These are phyloP conservation scores for Noturus placidus DNA, from an alignment of 2,113 vertebrate species.

Conservation along the genomic window DNA sequence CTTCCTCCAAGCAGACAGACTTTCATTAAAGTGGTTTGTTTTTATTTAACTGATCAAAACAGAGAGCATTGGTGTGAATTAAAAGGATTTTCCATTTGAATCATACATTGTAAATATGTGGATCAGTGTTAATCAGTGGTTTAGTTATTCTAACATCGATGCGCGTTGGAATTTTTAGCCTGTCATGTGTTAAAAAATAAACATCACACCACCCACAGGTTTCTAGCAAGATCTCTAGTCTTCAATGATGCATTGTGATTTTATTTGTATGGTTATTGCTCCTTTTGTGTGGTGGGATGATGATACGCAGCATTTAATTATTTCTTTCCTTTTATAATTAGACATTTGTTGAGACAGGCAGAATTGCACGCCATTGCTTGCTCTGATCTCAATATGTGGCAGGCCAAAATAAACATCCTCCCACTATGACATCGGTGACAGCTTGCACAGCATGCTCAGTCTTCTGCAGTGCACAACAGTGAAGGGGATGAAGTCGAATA, in stretches of 20 bases:
- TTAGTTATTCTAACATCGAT: not conserved
- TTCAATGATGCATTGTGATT: slow-evolving; percentile 1
- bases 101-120: not conserved
- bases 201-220: slow-evolving; percentile 33
- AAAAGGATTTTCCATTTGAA: not conserved
- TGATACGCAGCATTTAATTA: slow-evolving; percentile 34
- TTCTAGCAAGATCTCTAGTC: not conserved
- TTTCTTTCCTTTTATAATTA: slow-evolving; percentile 51
- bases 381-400: slow-evolving; percentile 49
- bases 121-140: slow-evolving; percentile 3
- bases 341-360: slow-evolving; percentile 39
- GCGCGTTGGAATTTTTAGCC: not conserved
- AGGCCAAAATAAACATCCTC: slow-evolving; percentile 55
- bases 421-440: slow-evolving; percentile 46
- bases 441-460: slow-evolving; percentile 48
- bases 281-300: slow-evolving; percentile 37
- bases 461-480: slow-evolving; percentile 41
- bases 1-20: slow-evolving; percentile 21
- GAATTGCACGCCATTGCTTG: slow-evolving; percentile 25
- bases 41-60: not conserved
- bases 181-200: not conserved
- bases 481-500: slow-evolving; percentile 38
- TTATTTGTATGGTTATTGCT: slow-evolving; percentile 30
- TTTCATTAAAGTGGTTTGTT: not conserved
- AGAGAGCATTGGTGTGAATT: not conserved